Evolutionary conservation across 2,797 vertebrate species (phyloP).

Genomic region (Propithecus deckenii): DNA sequence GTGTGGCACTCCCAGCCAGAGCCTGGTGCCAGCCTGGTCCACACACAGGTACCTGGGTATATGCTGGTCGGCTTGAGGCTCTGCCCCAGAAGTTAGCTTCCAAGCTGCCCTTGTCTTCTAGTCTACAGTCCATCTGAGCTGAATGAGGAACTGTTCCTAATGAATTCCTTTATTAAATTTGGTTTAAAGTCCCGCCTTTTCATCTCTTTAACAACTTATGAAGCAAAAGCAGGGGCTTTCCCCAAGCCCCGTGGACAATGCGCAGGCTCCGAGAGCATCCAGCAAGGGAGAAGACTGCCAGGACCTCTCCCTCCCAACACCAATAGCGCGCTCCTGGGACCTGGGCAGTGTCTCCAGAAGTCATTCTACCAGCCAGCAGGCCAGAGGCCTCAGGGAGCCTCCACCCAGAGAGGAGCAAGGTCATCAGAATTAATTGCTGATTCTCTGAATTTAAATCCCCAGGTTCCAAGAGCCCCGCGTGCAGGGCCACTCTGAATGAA

Average conservation of each 20-base stretch:
- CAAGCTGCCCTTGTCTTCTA: background rate
- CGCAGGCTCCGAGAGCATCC: constrained; percentile 47
- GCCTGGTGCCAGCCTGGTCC: no score
- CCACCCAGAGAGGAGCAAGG: constrained; percentile 56
- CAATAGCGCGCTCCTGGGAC: constrained; percentile 44
- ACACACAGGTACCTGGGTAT: rapidly evolving
- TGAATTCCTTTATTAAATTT: background rate
- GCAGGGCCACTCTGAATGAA: constrained; percentile 76
- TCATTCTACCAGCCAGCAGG: constrained; percentile 26
- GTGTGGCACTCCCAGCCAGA: rapidly evolving
- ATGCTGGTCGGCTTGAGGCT: background rate
- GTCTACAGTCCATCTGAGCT: background rate
- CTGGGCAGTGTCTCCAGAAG: constrained; percentile 61
- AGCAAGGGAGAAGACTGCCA: background rate
- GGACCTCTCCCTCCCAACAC: background rate
- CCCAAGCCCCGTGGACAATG: background rate
- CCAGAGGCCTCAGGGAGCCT: background rate
- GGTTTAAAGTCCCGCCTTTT: background rate
- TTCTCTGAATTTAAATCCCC: constrained; percentile 71
- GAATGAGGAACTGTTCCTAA: background rate
- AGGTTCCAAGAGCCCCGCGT: constrained; percentile 55
- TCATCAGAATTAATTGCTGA: constrained; percentile 81
- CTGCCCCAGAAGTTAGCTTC: background rate
- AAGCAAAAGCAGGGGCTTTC: background rate
- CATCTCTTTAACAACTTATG: background rate